Evolutionary conservation across 2,888 invertebrate species (phyloP).

Genomic region (Dryococelus australis): DNA sequence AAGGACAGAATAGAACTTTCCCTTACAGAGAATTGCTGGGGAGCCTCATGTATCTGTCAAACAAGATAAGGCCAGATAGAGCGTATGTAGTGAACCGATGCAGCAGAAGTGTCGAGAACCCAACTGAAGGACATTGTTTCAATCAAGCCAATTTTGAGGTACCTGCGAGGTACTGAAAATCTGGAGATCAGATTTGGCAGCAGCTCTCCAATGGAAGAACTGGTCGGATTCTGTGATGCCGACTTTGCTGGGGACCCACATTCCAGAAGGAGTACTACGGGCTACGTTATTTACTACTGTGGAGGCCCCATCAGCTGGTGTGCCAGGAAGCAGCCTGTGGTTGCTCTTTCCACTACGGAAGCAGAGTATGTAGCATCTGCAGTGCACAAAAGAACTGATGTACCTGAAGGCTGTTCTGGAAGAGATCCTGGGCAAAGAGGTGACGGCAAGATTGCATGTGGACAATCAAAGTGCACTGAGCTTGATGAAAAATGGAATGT

Average conservation of each 20-base stretch:
- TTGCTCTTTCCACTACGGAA: background rate
- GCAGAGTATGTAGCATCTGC: background rate
- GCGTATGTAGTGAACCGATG: background rate
- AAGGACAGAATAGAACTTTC: background rate
- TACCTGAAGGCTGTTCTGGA: background rate
- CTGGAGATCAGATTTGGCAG: background rate
- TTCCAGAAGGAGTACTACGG: background rate
- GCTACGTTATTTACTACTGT: background rate
- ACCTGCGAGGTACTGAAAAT: background rate
- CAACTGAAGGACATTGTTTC: background rate
- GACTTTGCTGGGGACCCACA: background rate
- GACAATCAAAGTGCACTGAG: background rate
- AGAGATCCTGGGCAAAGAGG: background rate
- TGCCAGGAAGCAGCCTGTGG: background rate
- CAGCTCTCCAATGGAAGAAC: background rate
- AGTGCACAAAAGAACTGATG: background rate
- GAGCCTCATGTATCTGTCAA: background rate
- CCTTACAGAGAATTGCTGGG: background rate
- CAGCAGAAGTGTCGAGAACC: background rate
- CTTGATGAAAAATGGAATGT: background rate
- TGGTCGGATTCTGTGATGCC: background rate
- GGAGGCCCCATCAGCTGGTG: constrained; percentile 10
- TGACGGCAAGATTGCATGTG: background rate
- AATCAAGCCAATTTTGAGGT: background rate
- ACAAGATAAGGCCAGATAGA: background rate